Percentiles rank a stretch among this genome's conserved stretches.
Conservation (phyloP, 2,797 vertebrate genomes). For the Sylvilagus floridanus region DNA sequence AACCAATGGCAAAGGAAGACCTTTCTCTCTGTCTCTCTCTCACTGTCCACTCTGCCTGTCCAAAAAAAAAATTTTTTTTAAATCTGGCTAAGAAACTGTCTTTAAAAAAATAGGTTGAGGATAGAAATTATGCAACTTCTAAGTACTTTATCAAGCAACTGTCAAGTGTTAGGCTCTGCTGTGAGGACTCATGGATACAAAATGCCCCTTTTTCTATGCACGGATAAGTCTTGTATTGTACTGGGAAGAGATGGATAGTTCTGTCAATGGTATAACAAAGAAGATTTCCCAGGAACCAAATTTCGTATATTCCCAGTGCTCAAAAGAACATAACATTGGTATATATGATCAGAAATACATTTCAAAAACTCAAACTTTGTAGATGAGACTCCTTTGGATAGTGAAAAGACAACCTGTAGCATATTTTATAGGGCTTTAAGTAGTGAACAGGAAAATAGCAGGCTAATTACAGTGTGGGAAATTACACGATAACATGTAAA, state of each 20-base stretch:
- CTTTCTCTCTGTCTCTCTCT: too few relatives aligned
- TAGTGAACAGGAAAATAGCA: conserved; percentile 14
- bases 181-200: background rate
- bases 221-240: background rate
- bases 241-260: background rate
- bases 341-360: conserved; percentile 38
- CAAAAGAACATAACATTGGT: conserved; percentile 17
- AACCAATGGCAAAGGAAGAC: too few relatives aligned
- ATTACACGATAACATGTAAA: background rate
- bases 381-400: background rate
- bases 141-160: background rate
- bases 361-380: background rate
- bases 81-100: background rate
- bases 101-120: background rate
- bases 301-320: background rate
- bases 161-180: background rate
- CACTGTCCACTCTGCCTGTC: too few relatives aligned
- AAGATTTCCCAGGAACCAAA: background rate
- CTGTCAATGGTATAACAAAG: background rate
- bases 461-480: conserved; percentile 10
- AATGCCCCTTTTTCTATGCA: background rate
- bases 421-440: background rate
- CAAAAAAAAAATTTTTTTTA: too few relatives aligned
- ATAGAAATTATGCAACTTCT: background rate
- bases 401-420: background rate